Evolutionary conservation across 1,140 invertebrate genomes (phyloP).

Genomic region (Aphaenogaster floridana): DNA sequence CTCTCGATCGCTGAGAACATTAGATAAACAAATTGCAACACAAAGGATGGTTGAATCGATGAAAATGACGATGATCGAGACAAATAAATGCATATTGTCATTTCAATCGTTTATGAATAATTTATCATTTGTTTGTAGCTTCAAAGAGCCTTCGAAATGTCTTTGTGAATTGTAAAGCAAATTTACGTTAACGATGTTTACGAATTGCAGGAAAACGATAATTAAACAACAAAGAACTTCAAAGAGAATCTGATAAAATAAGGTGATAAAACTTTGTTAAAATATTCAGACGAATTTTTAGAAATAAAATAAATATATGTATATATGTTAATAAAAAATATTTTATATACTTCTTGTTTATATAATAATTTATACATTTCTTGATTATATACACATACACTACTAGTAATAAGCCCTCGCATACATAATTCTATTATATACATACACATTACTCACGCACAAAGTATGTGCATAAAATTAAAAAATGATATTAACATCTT

Average conservation of each 20-base stretch:
- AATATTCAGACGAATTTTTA: background rate
- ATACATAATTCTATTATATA: background rate
- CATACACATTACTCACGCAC: background rate
- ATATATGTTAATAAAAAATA: background rate
- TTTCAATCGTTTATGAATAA: constrained; percentile 52
- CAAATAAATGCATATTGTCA: constrained; percentile 15
- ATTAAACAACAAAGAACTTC: constrained; percentile 14
- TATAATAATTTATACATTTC: background rate
- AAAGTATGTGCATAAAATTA: no score
- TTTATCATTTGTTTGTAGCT: constrained; percentile 27
- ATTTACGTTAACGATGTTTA: constrained; percentile 42
- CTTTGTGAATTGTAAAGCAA: constrained; percentile 18
- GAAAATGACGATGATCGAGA: background rate
- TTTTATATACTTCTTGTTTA: background rate
- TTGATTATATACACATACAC: no score
- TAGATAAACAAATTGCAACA: constrained; percentile 31
- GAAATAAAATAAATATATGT: background rate
- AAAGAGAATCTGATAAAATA: background rate
- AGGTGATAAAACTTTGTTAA: background rate
- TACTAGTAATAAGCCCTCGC: background rate
- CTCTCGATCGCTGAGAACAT: background rate
- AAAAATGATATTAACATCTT: no score
- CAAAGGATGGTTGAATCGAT: constrained; percentile 11
- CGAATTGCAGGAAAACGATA: constrained; percentile 12
- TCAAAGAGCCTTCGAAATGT: constrained; percentile 22